Percentiles rank a stretch among this genome's conserved stretches.
phyloP scores from a whole-genome alignment of 2,797 vertebrate genomes.

The Sebastes itinus region DNA sequence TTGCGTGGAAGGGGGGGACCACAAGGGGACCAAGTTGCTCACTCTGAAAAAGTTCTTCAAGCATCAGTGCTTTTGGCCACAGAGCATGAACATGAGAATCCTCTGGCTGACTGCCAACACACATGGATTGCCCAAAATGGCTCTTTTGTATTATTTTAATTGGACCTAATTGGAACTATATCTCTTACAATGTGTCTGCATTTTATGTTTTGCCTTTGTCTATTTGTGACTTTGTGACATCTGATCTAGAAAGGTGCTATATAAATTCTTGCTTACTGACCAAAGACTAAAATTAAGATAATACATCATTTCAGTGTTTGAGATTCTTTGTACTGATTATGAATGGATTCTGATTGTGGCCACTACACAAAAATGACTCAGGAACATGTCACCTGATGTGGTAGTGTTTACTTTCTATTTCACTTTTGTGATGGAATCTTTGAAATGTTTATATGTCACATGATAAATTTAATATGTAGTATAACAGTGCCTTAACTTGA shows the following conservation, averaged over 20 bases:
- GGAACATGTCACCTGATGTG: neutral
- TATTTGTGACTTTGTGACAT: neutral
- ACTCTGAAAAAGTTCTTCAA: constrained; percentile 20
- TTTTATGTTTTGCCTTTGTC: neutral
- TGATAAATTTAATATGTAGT: neutral
- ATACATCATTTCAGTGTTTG: neutral
- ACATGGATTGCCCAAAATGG: neutral
- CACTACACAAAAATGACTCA: neutral
- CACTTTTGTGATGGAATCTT: neutral
- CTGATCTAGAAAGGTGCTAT: neutral
- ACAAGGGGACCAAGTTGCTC: neutral
- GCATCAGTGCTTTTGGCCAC: neutral
- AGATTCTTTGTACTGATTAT: neutral
- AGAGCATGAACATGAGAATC: neutral
- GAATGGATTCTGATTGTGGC: neutral
- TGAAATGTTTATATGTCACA: neutral
- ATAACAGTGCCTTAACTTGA: neutral
- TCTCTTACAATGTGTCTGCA: neutral
- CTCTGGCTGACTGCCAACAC: neutral
- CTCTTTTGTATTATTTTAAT: neutral
- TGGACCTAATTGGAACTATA: neutral
- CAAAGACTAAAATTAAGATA: neutral
- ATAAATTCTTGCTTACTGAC: neutral
- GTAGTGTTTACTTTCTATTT: neutral
- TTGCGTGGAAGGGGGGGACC: neutral